Base-by-base conservation (phyloP, 2,797 vertebrate genomes). In the Macropus fuliginosus region DNA sequence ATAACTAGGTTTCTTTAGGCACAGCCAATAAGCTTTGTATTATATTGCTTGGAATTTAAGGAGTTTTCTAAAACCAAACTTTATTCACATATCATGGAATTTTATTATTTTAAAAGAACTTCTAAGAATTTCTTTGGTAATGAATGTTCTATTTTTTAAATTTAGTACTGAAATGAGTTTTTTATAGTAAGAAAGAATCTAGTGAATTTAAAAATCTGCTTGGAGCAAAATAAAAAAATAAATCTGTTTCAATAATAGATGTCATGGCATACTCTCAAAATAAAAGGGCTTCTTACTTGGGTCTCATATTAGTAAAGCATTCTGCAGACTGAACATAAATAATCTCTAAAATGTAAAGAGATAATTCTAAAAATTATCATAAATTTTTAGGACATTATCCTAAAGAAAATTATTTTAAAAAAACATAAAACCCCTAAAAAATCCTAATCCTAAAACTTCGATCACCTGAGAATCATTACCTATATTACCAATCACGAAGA, bases 31-130 rank as follows among this genome's bases (percentile, higher is more conserved):
- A 91, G 62, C 56, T 66, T 93, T 34, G n/a, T 46, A 91, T 96
- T 93, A 90, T 40, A 91, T 55, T 92, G 55, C n/a, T 50, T 96
- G 50, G 95, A 97, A 97, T 95, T 96, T 91, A 92, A 56, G 50
- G 54, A 90, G 74, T 97, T 55, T 55, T 46, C 91, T 96, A 93
- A 95, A 97, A 95, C 54, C 10, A 93, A 14, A 52, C 57, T 54
- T 95, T 91, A 94, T 93, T 91, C 90, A 92, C 92, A 92, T 55
- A 89, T 11, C 3, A 81, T 56, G 11, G 21, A 95, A 96, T 52
- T 91, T 59, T 92, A 18, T 87, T 92, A 94, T 92, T 91, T 66
- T 93, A 94, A 91, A 92, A 95, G 0, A 94, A 52, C 21, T 81
- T 90, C 94, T 93, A 66, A 91, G 40, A 3, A 21, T 91, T 96